Evolutionary conservation across 2,888 invertebrate genomes (phyloP), one percentile per base, ranked within the genome.

Genomic region (Platerodrilus igneus): DNA sequence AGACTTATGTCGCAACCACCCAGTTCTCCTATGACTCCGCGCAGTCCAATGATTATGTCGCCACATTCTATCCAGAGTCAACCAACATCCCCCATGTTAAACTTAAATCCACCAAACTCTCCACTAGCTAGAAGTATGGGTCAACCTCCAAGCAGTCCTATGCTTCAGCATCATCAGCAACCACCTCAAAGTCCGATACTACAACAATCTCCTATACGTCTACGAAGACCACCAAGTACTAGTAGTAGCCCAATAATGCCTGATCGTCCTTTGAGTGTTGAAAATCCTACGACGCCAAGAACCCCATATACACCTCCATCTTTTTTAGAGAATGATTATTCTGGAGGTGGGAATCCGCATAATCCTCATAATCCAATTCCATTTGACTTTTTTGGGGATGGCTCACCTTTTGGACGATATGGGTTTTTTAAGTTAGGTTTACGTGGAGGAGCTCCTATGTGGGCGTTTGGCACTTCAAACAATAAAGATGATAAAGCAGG

Each of bases 391-490:
- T n/a, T n/a, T n/a, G n/a, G n/a, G n/a, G n/a, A n/a, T n/a, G 76
- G 77, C 1, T 72, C 76, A 14, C 71, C 73, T 37, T 78, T 78
- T 55, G 73, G 72, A 1, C 70, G 77, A 27, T 76, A 70, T 56
- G 74, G 74, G 1, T 81, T 78, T 60, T 71, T 75, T 51, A 78
- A 77, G 55, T 69, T 78, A 2, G 85, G 75, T 8, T 55, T 83
- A 2, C 65, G 76, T 44, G 83, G 83, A 13, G 83, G 83, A 3
- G 75, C 81, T 0, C 81, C 81, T 1, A 77, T 80, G 68, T 81
- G 81, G 81, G 19, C 38, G 37, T 68, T 63, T 25, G 62, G 63
- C 59, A 57, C 62, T 10, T 59, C 63, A 14, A 53, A 51, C 22
- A 45, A 40, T 23, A 49, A 56, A 40, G 55, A 55, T 9, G 53